Evolutionary conservation across 2,797 vertebrate species (phyloP).

Genomic region (Alfaro cultratus): DNA sequence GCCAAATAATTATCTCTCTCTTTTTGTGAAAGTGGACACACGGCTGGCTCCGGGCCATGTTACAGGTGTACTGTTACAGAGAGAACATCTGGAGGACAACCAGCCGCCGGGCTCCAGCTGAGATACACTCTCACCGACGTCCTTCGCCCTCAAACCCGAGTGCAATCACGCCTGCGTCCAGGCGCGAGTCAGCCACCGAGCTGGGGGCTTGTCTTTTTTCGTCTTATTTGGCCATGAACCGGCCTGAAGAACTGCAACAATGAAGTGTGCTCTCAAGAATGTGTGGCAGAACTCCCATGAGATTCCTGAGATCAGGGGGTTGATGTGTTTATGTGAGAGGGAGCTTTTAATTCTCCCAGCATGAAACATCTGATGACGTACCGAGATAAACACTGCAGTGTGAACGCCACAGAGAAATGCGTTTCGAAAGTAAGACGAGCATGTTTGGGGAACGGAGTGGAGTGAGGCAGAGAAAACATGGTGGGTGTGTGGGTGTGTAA

Average conservation of each 20-base stretch:
- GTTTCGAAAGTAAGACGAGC: background rate
- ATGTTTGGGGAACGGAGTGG: background rate
- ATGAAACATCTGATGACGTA: slow-evolving; percentile 3
- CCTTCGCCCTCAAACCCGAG: slow-evolving; percentile 11
- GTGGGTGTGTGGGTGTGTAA: slow-evolving; percentile 28
- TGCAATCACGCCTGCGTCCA: background rate
- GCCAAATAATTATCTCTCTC: background rate
- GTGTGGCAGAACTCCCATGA: slow-evolving; percentile 54
- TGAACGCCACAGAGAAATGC: background rate
- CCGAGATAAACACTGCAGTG: slow-evolving; percentile 18
- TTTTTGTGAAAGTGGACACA: background rate
- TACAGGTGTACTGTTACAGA: background rate
- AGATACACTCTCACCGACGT: background rate
- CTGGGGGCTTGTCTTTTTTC: background rate
- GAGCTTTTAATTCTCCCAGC: background rate
- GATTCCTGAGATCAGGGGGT: slow-evolving; percentile 12
- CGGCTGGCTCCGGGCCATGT: background rate
- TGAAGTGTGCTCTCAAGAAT: slow-evolving; percentile 71
- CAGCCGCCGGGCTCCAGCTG: background rate
- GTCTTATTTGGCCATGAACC: slow-evolving; percentile 73
- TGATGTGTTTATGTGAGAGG: slow-evolving; percentile 10
- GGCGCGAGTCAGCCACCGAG: slow-evolving; percentile 1
- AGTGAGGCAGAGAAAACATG: background rate
- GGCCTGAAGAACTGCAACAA: slow-evolving; percentile 54
- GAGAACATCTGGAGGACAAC: background rate